Evolutionary conservation across 2,797 vertebrate species (phyloP).

Genomic region (Alcedo atthis): DNA sequence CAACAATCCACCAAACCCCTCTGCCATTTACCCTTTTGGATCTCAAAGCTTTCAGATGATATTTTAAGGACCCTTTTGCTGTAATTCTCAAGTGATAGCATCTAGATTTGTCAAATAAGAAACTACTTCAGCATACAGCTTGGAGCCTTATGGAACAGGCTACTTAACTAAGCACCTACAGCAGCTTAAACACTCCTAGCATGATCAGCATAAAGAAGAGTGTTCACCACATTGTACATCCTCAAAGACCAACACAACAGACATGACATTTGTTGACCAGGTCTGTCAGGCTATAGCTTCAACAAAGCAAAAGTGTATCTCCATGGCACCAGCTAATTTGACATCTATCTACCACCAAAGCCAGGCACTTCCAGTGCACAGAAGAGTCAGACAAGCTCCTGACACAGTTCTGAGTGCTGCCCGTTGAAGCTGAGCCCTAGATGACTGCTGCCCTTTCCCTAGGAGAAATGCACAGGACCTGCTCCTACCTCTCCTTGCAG

Average conservation of each 20-base stretch:
- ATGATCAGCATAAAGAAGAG: not conserved
- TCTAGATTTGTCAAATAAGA: not conserved
- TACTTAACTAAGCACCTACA: not conserved
- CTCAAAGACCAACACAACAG: not conserved
- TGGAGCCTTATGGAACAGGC: not conserved
- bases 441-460: not conserved
- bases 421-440: not conserved
- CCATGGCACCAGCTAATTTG: not conserved
- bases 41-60: not conserved
- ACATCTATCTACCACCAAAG: not conserved
- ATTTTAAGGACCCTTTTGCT: not conserved
- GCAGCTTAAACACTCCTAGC: not conserved
- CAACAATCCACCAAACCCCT: not conserved
- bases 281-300: not conserved
- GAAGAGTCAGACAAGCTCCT: not conserved
- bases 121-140: not conserved
- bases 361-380: not conserved
- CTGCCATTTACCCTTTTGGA: not conserved
- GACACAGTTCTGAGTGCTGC: not conserved
- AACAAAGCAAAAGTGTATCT: not conserved
- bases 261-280: not conserved
- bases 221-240: fast-evolving
- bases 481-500: not conserved
- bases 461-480: not conserved
- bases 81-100: not conserved